A percentile compares a stretch with the other conserved stretches of the same genome.
Evolutionary conservation across 92 coral and sea anemone species (phyloP).

Genomic region (Micromussa lordhowensis): DNA sequence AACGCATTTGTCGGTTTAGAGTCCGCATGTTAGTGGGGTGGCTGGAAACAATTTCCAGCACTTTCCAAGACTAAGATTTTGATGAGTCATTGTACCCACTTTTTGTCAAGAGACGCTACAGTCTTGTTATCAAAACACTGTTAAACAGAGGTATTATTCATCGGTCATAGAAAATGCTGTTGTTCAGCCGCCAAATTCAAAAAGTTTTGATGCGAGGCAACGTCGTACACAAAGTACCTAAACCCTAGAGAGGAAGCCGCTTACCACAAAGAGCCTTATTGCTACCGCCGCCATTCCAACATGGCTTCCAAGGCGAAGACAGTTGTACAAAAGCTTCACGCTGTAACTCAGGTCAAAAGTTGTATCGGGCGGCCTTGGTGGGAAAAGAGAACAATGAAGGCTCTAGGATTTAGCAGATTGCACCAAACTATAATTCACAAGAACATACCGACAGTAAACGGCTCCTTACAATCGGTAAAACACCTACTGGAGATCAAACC

Average conservation of each 20-base stretch:
- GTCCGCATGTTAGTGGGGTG: too few relatives aligned
- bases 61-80: too few relatives aligned
- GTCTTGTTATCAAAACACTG: too few relatives aligned
- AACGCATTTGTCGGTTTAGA: too few relatives aligned
- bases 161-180: too few relatives aligned
- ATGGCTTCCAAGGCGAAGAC: constrained; percentile 78
- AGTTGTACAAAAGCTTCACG: constrained; percentile 83
- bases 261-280: neutral
- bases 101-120: too few relatives aligned
- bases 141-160: too few relatives aligned
- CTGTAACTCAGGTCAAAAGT: constrained; percentile 87
- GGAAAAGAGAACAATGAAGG: constrained; percentile 93
- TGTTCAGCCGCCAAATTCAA: too few relatives aligned
- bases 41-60: too few relatives aligned
- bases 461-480: constrained; percentile 85
- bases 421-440: constrained; percentile 92
- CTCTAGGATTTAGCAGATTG: constrained; percentile 85
- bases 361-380: constrained; percentile 96
- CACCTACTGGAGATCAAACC: constrained; percentile 88
- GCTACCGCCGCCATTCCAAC: constrained; percentile 20
- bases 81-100: too few relatives aligned
- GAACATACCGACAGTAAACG: constrained; percentile 92
- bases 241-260: neutral
- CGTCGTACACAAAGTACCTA: neutral
- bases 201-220: too few relatives aligned